Conservation (phyloP, 2,113 vertebrate species). For the Leptosomus discolor region DNA sequence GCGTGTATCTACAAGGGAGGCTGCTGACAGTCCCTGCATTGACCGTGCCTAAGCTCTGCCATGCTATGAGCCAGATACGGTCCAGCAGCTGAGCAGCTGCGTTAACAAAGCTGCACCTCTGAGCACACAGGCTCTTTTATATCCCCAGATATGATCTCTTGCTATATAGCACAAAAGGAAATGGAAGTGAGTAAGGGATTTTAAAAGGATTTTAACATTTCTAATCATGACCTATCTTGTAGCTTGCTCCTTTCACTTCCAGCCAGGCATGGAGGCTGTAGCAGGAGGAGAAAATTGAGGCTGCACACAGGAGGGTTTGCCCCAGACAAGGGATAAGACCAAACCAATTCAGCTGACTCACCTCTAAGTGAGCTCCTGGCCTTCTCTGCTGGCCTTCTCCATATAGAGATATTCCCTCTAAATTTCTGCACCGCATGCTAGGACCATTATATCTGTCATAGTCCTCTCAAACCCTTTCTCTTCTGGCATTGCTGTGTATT, state of each 20-base stretch:
- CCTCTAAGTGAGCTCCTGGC: neutral
- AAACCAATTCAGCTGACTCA: neutral
- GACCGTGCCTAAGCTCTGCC: neutral
- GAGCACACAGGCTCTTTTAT: neutral
- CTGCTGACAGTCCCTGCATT: neutral
- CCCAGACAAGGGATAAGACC: neutral
- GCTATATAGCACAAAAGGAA: neutral
- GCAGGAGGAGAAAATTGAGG: neutral
- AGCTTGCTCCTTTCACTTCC: neutral
- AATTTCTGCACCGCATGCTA: neutral
- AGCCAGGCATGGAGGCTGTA: neutral
- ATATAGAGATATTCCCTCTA: neutral
- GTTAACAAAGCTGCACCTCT: neutral
- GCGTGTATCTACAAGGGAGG: neutral
- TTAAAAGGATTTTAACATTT: neutral
- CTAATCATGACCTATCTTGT: neutral
- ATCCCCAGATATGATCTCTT: neutral
- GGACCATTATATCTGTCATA: neutral
- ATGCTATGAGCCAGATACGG: neutral
- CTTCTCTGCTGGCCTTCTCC: neutral
- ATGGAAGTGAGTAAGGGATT: neutral
- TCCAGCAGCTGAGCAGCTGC: neutral
- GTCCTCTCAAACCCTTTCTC: neutral
- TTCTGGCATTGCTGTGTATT: neutral
- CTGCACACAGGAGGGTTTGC: neutral